A percentile compares a stretch with the other conserved stretches of the same genome.
phyloP scores from a whole-genome alignment of 2,113 vertebrate species.

The Megaceryle maxima region DNA sequence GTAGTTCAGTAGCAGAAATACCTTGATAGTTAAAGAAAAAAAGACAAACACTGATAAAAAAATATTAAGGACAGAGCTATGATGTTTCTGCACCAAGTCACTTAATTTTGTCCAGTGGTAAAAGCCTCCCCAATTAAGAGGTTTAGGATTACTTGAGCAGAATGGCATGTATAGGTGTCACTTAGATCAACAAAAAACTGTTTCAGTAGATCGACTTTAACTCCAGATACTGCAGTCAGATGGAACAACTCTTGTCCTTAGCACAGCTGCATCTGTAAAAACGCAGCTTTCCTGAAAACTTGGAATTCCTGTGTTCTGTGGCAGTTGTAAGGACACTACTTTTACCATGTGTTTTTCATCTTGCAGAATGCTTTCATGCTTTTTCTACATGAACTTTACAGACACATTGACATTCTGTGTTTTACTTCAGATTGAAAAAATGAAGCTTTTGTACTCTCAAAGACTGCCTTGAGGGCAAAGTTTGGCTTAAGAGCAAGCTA shows the following conservation, averaged over 20 bases:
- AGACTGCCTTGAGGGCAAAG: neutral
- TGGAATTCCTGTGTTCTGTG: neutral
- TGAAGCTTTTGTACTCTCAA: neutral
- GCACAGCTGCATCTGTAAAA: neutral
- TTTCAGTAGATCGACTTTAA: neutral
- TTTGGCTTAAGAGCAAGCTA: neutral
- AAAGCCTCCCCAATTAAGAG: neutral
- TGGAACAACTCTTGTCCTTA: neutral
- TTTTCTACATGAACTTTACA: neutral
- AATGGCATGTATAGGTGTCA: neutral
- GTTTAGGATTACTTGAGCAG: neutral
- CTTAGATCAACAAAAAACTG: neutral
- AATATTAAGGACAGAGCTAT: neutral
- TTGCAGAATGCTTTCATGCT: neutral
- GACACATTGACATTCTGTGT: neutral
- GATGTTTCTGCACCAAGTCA: neutral
- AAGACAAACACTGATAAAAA: neutral
- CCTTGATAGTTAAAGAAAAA: neutral
- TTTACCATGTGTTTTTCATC: conserved; percentile 20
- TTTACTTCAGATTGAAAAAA: conserved; percentile 1
- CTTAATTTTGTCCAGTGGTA: neutral
- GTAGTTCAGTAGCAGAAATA: neutral
- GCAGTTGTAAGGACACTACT: neutral
- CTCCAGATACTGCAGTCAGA: neutral
- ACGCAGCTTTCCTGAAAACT: neutral